Evolutionary conservation across 92 coral and sea anemone genomes (phyloP).

Genomic region (Zoanthus solanderi): DNA sequence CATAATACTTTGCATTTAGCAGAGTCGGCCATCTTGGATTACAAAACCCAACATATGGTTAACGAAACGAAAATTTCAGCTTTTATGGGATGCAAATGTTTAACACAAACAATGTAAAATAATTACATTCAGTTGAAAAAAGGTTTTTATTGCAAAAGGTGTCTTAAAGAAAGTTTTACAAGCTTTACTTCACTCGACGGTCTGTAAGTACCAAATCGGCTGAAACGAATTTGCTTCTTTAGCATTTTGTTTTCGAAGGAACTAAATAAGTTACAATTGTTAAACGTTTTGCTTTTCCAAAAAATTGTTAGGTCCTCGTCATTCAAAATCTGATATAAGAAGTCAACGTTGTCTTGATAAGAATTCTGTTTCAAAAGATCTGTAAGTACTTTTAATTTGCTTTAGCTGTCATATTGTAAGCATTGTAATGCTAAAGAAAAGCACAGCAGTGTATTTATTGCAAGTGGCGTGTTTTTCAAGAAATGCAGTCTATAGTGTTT

Average conservation of each 20-base stretch:
- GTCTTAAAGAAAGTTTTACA: conserved; percentile 42
- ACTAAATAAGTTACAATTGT: conserved; percentile 25
- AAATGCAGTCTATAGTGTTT: background rate
- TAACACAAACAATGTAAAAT: conserved; percentile 16
- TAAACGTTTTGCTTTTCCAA: conserved; percentile 33
- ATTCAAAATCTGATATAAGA: no score
- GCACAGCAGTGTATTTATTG: no score
- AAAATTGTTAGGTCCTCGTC: no score
- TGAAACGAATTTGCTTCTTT: conserved; percentile 10
- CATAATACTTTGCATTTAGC: conserved; percentile 48
- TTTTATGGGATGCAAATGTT: conserved; percentile 38
- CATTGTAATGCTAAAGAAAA: no score
- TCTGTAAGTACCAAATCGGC: conserved; percentile 31
- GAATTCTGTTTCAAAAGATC: no score
- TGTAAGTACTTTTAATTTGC: no score
- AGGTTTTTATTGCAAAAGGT: conserved; percentile 38
- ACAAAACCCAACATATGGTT: conserved; percentile 36
- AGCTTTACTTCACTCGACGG: conserved; percentile 40
- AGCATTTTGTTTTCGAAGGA: no score
- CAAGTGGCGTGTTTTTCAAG: no score
- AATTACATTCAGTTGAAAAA: conserved; percentile 34
- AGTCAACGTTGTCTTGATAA: no score
- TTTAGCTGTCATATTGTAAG: no score
- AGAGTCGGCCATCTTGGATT: conserved; percentile 46
- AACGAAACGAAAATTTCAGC: conserved; percentile 33